These are phyloP conservation scores for Drosophila suzukii DNA, from an alignment of 1,140 invertebrate species.

Conservation along the genomic window DNA sequence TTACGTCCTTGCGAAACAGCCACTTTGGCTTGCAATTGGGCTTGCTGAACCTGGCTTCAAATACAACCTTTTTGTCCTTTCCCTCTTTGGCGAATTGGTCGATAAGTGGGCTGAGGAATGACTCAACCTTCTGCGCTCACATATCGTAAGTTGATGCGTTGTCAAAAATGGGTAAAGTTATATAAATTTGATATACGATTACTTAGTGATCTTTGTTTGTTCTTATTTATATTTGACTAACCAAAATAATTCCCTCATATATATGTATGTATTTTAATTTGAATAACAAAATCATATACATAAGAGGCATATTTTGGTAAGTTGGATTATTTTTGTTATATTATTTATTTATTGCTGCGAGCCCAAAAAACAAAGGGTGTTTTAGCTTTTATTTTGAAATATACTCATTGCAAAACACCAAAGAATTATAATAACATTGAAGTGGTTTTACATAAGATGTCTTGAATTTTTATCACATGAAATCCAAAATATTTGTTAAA, in stretches of 20 bases:
- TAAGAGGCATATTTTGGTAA: conserved; percentile 7
- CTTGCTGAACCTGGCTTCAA: conserved; percentile 96
- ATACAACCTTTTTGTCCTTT: conserved; percentile 97
- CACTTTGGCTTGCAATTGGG: conserved; percentile 96
- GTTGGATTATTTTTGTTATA: conserved; percentile 4
- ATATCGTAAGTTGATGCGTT: conserved; percentile 54
- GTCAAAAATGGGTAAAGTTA: conserved; percentile 84
- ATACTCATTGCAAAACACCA: not conserved
- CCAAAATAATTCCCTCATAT: conserved; percentile 24
- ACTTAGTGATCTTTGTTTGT: conserved; percentile 15
- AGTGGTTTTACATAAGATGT: not conserved
- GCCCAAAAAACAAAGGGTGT: conserved; percentile 35
- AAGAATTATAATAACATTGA: not conserved
- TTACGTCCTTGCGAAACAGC: conserved; percentile 96
- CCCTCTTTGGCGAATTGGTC: conserved; percentile 98
- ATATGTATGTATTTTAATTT: conserved; percentile 9
- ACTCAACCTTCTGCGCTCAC: conserved; percentile 93
- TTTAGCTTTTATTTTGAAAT: not conserved
- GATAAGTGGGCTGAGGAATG: conserved; percentile 96
- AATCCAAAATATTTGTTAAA: too few species aligned
- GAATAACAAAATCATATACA: conserved; percentile 10
- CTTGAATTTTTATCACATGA: too few species aligned
- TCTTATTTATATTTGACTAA: conserved; percentile 8
- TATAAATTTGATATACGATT: conserved; percentile 71
- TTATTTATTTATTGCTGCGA: conserved; percentile 5